Evolutionary conservation across 2,888 invertebrate genomes (phyloP).

Genomic region (Tillus elongatus): DNA sequence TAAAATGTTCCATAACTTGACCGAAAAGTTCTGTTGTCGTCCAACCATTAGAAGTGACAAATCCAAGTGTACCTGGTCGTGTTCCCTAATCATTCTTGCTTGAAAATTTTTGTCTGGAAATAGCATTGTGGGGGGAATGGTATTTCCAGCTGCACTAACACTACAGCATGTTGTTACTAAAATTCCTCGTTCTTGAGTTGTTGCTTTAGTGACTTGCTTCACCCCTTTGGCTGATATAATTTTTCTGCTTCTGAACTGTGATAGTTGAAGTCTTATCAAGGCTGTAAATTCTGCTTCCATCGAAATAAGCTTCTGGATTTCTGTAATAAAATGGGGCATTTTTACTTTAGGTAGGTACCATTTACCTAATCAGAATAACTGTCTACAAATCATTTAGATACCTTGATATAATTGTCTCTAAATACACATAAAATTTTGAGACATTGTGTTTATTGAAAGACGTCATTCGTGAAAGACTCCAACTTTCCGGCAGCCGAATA

Average conservation of each 20-base stretch:
- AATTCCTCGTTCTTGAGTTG: slow-evolving; percentile 1
- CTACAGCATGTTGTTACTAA: background rate
- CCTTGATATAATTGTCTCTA: background rate
- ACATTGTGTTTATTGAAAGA: slow-evolving; percentile 3
- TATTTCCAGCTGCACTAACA: slow-evolving; percentile 3
- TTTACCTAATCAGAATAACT: background rate
- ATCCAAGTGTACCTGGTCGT: slow-evolving; percentile 2
- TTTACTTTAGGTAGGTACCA: background rate
- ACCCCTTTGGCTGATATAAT: slow-evolving; percentile 1
- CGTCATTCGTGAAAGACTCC: background rate
- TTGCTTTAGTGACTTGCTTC: slow-evolving; percentile 2
- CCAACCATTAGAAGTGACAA: background rate
- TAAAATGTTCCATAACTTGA: slow-evolving; percentile 1
- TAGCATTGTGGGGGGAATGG: background rate
- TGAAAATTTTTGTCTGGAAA: background rate
- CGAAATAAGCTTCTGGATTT: background rate
- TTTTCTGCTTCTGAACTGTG: slow-evolving; percentile 1
- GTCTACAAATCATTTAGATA: background rate
- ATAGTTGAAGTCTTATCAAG: slow-evolving; percentile 1
- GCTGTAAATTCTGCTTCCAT: slow-evolving; percentile 2
- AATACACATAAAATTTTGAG: background rate
- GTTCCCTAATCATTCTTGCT: background rate
- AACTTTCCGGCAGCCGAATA: background rate
- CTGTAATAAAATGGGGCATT: slow-evolving; percentile 1
- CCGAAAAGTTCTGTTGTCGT: slow-evolving; percentile 1